Evolutionary conservation across 2,113 vertebrate genomes (phyloP), one percentile per base, ranked within the genome.

Genomic region (Atherinomorus stipes): DNA sequence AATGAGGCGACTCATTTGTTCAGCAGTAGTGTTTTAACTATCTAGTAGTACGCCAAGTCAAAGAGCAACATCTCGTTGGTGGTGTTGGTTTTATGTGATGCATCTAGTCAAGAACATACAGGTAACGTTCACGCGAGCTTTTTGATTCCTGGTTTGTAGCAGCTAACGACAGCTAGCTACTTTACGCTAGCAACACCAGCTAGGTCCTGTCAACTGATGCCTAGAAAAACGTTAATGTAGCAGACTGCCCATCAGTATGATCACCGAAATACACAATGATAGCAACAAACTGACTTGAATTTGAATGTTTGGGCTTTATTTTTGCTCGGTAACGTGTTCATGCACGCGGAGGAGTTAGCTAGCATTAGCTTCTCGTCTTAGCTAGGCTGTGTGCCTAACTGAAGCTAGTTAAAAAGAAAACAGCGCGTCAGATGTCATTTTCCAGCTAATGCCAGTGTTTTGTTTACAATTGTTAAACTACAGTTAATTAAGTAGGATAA

Each of bases 151-250:
- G 0, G 28, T 59, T n/a, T 40, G 2, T 69, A 53, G 38, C 47
- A 68, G 80, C 86, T 78, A 74, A 52, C 18, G 12, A 1, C 57
- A 28, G 80, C 81, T 79, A 72, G 84, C 80, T 63, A 22, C 40
- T 15, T 22, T 18, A 37, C 9, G 70, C 47, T 76, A 58, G 31
- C 47, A 25, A 15, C 44, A 21, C 3, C 8, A 50, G 45, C 26
- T 23, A 50, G 2, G n/a, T 13, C 19, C 19, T 22, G n/a, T 28
- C 21, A 11, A 7, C 12, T 18, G 3, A 19, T 64, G 8, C 19
- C 3, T 18, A 9, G 42, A 49, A 26, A 60, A 40, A 37, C 2
- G 4, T 28, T 7, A 64, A n/a, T 15, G 42, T 3, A 18, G 4
- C 16, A 15, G 5, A 15, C 44, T 19, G 12, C 6, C 2, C 11